phyloP scores from a whole-genome alignment of 1,140 invertebrate species.

The Drosophila seguyi region DNA sequence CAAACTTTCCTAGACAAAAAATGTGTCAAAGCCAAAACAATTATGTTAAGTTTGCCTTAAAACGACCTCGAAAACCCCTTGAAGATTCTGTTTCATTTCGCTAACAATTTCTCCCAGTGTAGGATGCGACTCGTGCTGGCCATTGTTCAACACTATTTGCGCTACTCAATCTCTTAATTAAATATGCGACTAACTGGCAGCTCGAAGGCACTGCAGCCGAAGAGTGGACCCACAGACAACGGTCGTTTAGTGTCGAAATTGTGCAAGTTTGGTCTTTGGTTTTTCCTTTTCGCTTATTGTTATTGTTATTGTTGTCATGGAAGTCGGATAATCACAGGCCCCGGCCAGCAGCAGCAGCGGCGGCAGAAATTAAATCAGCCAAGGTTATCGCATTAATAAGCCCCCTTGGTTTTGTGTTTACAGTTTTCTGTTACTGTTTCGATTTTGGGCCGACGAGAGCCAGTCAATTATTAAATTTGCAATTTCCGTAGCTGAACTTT shows the following conservation, averaged over 20 bases:
- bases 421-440: constrained; percentile 35
- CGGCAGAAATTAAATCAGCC: constrained; percentile 80
- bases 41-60: background rate
- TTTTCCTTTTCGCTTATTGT: constrained; percentile 51
- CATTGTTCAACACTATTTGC: constrained; percentile 81
- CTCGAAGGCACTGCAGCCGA: constrained; percentile 28
- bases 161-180: constrained; percentile 84
- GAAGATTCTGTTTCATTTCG: background rate
- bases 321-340: constrained; percentile 70
- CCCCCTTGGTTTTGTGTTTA: constrained; percentile 66
- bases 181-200: constrained; percentile 77
- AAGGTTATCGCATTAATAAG: constrained; percentile 84
- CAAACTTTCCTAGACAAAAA: background rate
- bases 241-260: constrained; percentile 82
- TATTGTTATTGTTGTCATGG: constrained; percentile 58
- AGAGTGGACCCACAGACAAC: constrained; percentile 54
- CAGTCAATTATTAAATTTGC: constrained; percentile 85
- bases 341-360: constrained; percentile 36
- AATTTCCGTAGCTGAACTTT: constrained; percentile 85
- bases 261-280: constrained; percentile 77
- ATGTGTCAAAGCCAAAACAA: background rate
- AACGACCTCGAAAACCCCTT: background rate
- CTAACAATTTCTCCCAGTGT: constrained; percentile 49
- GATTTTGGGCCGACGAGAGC: constrained; percentile 48
- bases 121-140: constrained; percentile 64